phyloP scores from a whole-genome alignment of 2,888 invertebrate species.

The Cephus rjabovi region DNA sequence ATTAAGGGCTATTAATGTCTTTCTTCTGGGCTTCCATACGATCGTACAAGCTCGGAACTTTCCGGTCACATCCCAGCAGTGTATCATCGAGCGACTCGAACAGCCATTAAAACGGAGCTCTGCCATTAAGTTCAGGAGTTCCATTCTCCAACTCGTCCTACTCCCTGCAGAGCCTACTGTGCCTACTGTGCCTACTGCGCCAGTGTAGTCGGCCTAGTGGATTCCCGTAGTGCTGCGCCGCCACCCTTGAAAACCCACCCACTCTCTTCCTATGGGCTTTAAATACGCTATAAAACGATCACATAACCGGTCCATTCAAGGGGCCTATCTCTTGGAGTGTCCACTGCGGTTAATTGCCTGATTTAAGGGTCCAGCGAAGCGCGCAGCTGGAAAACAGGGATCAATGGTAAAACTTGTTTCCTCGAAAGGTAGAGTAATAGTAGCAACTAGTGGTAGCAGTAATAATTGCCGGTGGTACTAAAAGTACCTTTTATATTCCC shows the following conservation, averaged over 20 bases:
- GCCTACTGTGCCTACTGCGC: neutral
- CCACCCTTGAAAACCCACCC: slow-evolving; percentile 1
- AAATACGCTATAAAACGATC: slow-evolving; percentile 27
- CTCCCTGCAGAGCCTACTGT: neutral
- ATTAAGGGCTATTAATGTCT: neutral
- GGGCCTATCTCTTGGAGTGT: slow-evolving; percentile 21
- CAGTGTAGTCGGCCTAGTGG: neutral
- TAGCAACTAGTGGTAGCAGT: neutral
- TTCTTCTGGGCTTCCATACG: neutral
- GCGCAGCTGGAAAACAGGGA: neutral
- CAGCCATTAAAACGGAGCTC: slow-evolving; percentile 39
- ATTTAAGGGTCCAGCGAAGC: slow-evolving; percentile 16
- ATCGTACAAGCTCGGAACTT: slow-evolving; percentile 1
- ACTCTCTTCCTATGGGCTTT: slow-evolving; percentile 14
- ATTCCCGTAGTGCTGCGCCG: neutral
- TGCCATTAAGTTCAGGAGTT: slow-evolving; percentile 31
- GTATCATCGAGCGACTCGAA: slow-evolving; percentile 25
- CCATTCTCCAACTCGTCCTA: slow-evolving; percentile 4
- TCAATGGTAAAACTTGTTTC: neutral
- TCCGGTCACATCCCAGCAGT: slow-evolving; percentile 16
- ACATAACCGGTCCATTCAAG: slow-evolving; percentile 19
- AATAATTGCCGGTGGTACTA: neutral
- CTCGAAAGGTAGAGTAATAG: neutral
- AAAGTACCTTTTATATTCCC: neutral
- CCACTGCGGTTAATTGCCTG: slow-evolving; percentile 25